Evolutionary conservation across 1,140 invertebrate species (phyloP).

Genomic region (Drosophila bifasciata): DNA sequence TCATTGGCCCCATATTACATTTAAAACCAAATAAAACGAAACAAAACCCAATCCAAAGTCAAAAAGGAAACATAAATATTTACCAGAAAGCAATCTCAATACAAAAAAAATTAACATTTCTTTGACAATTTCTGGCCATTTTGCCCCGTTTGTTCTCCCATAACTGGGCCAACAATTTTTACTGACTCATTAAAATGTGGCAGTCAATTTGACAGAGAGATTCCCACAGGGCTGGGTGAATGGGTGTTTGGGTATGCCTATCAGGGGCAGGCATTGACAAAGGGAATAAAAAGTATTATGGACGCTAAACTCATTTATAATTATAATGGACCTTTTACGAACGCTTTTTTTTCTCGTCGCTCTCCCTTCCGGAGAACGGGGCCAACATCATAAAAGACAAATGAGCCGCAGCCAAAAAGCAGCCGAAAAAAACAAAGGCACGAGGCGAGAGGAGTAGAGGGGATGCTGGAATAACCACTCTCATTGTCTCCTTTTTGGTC

Average conservation of each 20-base stretch:
- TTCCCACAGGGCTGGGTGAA: constrained; percentile 14
- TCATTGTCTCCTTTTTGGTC: constrained; percentile 61
- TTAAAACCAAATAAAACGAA: constrained; percentile 15
- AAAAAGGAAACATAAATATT: constrained; percentile 55
- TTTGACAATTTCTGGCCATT: constrained; percentile 40
- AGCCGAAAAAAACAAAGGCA: constrained; percentile 14
- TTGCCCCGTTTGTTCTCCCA: constrained; percentile 28
- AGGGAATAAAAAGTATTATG: constrained; percentile 73
- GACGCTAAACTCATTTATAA: constrained; percentile 82
- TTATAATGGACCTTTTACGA: constrained; percentile 80
- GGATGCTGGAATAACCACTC: constrained; percentile 19
- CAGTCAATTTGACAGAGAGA: constrained; percentile 74
- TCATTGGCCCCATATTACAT: constrained; percentile 15
- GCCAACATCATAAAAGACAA: constrained; percentile 79
- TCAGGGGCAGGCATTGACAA: constrained; percentile 29
- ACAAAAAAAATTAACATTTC: constrained; percentile 40
- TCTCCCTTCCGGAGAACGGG: constrained; percentile 33
- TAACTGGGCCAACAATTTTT: constrained; percentile 70
- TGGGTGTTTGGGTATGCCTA: no score
- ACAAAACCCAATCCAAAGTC: constrained; percentile 16
- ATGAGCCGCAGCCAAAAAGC: constrained; percentile 74
- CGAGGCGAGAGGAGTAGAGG: not conserved
- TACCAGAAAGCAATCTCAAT: constrained; percentile 22
- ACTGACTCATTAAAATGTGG: constrained; percentile 76
- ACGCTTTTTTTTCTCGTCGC: constrained; percentile 40